Conservation (phyloP, 2,888 invertebrate species). For the Thyatira batis region DNA sequence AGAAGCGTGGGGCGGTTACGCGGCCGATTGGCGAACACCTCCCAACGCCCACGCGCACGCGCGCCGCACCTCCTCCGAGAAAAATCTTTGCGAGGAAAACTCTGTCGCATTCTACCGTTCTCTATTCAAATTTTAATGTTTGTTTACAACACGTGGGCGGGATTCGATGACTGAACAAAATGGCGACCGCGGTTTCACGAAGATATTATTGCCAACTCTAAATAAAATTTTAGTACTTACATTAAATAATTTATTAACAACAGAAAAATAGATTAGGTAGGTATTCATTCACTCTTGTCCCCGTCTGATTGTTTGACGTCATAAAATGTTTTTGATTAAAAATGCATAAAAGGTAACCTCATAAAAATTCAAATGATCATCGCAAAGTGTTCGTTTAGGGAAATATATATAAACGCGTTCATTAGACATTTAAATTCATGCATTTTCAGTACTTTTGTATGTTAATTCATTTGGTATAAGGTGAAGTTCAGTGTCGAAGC, state of each 20-base stretch:
- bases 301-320: conserved; percentile 18
- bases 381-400: conserved; percentile 45
- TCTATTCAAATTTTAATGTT: conserved; percentile 55
- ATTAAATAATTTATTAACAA: conserved; percentile 5
- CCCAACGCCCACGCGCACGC: conserved; percentile 81
- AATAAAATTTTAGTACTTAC: conserved; percentile 20
- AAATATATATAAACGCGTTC: conserved; percentile 49
- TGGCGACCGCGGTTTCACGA: conserved; percentile 51
- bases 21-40: conserved; percentile 79
- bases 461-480: conserved; percentile 68
- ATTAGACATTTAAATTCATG: conserved; percentile 73
- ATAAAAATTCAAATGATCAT: conserved; percentile 51
- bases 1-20: conserved; percentile 70
- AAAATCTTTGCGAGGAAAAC: conserved; percentile 72
- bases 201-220: conserved; percentile 33
- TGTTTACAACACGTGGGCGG: conserved; percentile 63
- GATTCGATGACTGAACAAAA: conserved; percentile 52
- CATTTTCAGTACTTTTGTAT: conserved; percentile 79
- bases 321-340: conserved; percentile 28
- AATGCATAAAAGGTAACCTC: conserved; percentile 26
- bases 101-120: conserved; percentile 31
- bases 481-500: conserved; percentile 78
- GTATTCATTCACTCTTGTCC: too few species aligned
- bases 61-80: conserved; percentile 60
- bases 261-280: too few species aligned